These are phyloP conservation scores for Manis javanica DNA, from an alignment of 2,797 vertebrate species.

Conservation along the genomic window DNA sequence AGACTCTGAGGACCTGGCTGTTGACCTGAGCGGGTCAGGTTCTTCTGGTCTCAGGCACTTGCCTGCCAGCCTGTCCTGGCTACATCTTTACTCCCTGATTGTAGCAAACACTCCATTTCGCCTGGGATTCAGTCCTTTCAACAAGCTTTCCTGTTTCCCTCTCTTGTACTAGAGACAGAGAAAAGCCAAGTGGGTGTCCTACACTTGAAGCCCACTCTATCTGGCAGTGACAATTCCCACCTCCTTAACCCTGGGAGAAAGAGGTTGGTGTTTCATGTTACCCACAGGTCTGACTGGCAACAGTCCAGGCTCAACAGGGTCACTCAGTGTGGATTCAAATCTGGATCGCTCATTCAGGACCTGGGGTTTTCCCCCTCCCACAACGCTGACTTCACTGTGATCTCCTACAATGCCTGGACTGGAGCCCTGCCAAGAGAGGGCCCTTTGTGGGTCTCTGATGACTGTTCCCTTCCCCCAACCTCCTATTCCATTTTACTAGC, in stretches of 20 bases:
- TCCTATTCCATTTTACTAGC: neutral
- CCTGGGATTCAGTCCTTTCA: neutral
- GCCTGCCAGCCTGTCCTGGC: neutral
- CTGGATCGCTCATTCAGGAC: neutral
- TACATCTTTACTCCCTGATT: neutral
- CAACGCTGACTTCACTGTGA: neutral
- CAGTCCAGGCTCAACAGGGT: neutral
- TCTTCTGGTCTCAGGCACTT: rapidly evolving
- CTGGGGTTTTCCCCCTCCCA: neutral
- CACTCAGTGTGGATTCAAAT: neutral
- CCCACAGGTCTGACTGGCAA: neutral
- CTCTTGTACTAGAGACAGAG: neutral
- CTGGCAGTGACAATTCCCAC: neutral
- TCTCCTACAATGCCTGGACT: neutral
- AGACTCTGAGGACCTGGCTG: neutral
- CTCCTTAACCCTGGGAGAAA: neutral
- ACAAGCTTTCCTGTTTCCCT: neutral
- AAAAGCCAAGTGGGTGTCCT: neutral
- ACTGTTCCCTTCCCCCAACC: neutral
- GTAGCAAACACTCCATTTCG: neutral
- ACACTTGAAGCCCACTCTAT: neutral
- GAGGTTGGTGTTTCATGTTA: neutral
- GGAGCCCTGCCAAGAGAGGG: neutral
- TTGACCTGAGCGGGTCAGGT: neutral
- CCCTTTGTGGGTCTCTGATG: neutral